These are phyloP conservation scores for Dryadula phaetusa DNA, from an alignment of 2,888 invertebrate genomes.

Conservation along the genomic window DNA sequence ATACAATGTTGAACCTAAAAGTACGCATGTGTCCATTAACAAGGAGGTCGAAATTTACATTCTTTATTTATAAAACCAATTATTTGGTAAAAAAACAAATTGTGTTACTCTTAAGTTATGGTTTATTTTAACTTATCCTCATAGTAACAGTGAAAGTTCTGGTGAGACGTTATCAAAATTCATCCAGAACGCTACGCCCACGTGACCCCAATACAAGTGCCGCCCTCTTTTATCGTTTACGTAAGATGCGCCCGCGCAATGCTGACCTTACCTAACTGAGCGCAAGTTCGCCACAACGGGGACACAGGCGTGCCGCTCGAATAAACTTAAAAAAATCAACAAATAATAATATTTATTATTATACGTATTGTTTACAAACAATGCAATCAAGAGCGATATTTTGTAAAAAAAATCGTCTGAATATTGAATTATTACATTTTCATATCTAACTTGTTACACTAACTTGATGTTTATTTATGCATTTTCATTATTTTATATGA, in stretches of 20 bases:
- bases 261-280: slow-evolving; percentile 74
- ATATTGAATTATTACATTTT: not conserved
- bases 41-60: not conserved
- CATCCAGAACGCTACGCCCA: slow-evolving; percentile 38
- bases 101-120: not conserved
- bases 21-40: too few relatives aligned
- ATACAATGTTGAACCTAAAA: too few relatives aligned
- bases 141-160: slow-evolving; percentile 13
- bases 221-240: slow-evolving; percentile 57
- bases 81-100: not conserved
- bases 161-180: slow-evolving; percentile 38
- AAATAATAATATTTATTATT: not conserved
- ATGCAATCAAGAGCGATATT: not conserved
- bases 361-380: slow-evolving; percentile 13
- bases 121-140: not conserved
- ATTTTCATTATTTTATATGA: too few relatives aligned
- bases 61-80: not conserved
- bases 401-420: not conserved
- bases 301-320: slow-evolving; percentile 26
- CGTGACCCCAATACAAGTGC: slow-evolving; percentile 50
- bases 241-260: slow-evolving; percentile 58
- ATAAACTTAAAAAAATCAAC: not conserved
- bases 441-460: too few relatives aligned
- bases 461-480: too few relatives aligned
- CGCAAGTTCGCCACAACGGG: slow-evolving; percentile 55